Evolutionary conservation across 2,113 vertebrate species (phyloP).

Genomic region (Erpornis zantholeuca): DNA sequence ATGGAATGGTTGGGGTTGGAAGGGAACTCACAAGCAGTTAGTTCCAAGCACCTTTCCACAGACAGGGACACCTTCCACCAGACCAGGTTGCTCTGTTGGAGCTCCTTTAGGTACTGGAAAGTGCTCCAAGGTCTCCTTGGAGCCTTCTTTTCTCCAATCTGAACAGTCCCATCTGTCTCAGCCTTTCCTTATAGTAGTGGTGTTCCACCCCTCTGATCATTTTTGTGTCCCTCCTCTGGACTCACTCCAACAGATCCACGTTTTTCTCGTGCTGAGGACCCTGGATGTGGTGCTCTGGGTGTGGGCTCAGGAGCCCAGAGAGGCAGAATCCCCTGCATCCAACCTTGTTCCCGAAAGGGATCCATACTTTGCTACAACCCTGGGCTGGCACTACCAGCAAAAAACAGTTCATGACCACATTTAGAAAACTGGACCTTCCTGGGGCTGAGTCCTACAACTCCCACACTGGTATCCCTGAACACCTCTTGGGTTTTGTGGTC

Average conservation of each 20-base stretch:
- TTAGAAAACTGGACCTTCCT: neutral
- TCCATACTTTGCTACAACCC: neutral
- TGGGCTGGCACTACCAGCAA: neutral
- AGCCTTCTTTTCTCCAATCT: neutral
- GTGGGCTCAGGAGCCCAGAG: neutral
- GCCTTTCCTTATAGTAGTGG: too few relatives aligned
- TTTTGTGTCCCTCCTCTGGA: neutral
- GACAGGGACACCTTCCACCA: neutral
- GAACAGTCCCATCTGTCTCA: neutral
- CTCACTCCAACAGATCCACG: neutral
- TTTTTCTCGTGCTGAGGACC: neutral
- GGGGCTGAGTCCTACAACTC: neutral
- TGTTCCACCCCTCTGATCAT: neutral
- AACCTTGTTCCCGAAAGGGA: neutral
- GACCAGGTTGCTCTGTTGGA: neutral
- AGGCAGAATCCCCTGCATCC: neutral
- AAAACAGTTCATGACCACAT: neutral
- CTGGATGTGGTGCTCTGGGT: neutral
- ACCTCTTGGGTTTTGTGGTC: neutral
- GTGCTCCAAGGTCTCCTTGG: neutral
- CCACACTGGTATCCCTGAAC: neutral
- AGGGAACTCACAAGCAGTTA: neutral
- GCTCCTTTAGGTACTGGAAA: neutral
- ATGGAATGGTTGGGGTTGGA: neutral
- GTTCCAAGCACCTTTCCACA: neutral